phyloP scores from a whole-genome alignment of 2,888 invertebrate genomes.

The Plebejus melissa region DNA sequence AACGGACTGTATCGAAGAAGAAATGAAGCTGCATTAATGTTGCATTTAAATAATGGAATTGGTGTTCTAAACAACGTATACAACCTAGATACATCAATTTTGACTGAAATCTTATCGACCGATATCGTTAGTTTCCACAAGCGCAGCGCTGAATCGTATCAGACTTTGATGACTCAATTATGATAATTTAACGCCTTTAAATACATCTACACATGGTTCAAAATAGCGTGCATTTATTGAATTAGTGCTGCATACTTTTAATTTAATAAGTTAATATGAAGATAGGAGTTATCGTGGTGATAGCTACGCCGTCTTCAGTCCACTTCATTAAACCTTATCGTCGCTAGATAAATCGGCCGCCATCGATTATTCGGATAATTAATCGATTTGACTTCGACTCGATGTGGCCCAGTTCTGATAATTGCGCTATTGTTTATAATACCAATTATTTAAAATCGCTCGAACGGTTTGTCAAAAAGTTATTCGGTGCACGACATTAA shows the following conservation, averaged over 20 bases:
- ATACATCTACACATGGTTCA: slow-evolving; percentile 44
- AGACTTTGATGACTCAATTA: slow-evolving; percentile 73
- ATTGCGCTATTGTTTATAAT: slow-evolving; percentile 20
- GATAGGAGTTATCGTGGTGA: slow-evolving; percentile 70
- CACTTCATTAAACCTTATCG: slow-evolving; percentile 80
- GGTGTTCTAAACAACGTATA: not conserved
- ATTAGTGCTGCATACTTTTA: slow-evolving; percentile 58
- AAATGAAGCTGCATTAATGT: too few species aligned
- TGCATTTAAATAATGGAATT: too few species aligned
- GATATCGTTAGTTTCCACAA: slow-evolving; percentile 72
- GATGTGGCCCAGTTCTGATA: slow-evolving; percentile 44
- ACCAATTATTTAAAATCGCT: slow-evolving; percentile 21
- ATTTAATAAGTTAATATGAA: slow-evolving; percentile 77
- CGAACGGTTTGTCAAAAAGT: slow-evolving; percentile 9
- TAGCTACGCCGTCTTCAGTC: slow-evolving; percentile 60
- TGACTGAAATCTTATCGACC: slow-evolving; percentile 73
- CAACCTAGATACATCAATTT: slow-evolving; percentile 29
- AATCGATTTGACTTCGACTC: slow-evolving; percentile 65
- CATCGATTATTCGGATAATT: slow-evolving; percentile 78
- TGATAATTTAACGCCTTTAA: slow-evolving; percentile 41
- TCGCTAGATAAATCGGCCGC: slow-evolving; percentile 76
- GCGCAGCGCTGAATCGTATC: slow-evolving; percentile 73
- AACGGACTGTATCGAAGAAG: too few species aligned
- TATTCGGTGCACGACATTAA: not conserved
- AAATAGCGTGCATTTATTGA: slow-evolving; percentile 41